Conservation (phyloP, 2,113 vertebrate genomes). For the Sinocyclocheilus maitianheensis region DNA sequence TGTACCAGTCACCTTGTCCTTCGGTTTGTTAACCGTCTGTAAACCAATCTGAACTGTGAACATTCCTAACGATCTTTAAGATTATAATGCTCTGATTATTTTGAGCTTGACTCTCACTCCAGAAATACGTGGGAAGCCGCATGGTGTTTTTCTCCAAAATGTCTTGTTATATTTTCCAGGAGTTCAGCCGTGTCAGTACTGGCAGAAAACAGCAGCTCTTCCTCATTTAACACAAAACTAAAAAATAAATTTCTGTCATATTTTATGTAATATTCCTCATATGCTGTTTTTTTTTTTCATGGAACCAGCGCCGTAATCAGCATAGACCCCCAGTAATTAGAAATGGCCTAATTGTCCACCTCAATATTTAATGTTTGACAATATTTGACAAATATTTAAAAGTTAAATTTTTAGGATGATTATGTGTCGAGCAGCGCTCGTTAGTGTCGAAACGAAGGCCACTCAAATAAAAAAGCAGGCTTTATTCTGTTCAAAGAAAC, state of each 20-base stretch:
- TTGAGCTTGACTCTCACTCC: not conserved
- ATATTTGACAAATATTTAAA: too few relatives aligned
- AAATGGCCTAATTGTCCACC: too few relatives aligned
- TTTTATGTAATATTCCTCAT: not conserved
- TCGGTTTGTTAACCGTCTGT: not conserved
- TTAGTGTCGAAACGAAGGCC: too few relatives aligned
- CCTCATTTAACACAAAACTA: not conserved
- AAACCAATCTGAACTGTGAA: slow-evolving; percentile 11
- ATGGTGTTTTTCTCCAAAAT: not conserved
- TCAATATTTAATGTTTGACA: too few relatives aligned
- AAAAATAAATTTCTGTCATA: not conserved
- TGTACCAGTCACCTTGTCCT: not conserved
- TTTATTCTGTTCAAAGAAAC: too few relatives aligned
- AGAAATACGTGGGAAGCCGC: not conserved
- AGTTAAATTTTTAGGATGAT: too few relatives aligned
- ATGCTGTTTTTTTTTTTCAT: too few relatives aligned
- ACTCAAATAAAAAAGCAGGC: too few relatives aligned
- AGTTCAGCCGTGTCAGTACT: not conserved
- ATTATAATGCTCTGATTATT: not conserved
- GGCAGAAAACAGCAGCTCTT: not conserved
- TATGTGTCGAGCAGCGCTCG: too few relatives aligned
- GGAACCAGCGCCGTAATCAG: too few relatives aligned
- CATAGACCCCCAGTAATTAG: too few relatives aligned
- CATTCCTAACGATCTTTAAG: not conserved
- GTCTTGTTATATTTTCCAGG: not conserved